Evolutionary conservation across 2,113 vertebrate species (phyloP).

Genomic region (Bubo blakistoni): DNA sequence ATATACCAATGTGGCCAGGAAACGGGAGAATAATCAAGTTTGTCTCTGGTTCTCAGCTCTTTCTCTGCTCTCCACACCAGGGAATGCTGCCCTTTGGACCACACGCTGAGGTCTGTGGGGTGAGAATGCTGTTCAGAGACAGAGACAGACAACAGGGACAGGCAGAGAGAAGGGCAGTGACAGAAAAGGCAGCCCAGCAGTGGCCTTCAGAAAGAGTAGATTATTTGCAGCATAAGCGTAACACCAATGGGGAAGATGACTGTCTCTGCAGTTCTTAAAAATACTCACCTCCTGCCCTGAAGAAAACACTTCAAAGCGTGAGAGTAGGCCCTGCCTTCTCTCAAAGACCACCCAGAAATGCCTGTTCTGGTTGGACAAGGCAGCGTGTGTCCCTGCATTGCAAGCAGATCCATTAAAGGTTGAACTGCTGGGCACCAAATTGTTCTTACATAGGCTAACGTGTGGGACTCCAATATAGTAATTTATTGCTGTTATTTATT

Average conservation of each 20-base stretch:
- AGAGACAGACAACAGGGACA: background rate
- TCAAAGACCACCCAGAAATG: background rate
- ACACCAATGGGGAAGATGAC: background rate
- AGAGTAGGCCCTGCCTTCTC: background rate
- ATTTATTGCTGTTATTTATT: background rate
- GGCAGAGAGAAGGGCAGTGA: background rate
- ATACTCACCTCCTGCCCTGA: background rate
- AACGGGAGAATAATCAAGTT: background rate
- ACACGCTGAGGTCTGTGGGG: rapidly evolving
- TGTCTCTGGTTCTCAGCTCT: background rate
- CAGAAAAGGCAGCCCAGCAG: background rate
- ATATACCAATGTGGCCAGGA: background rate
- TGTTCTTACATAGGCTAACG: background rate
- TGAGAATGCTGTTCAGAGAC: background rate
- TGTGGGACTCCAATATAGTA: rapidly evolving
- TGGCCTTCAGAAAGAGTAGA: background rate
- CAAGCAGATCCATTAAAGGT: background rate
- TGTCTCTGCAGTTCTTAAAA: background rate
- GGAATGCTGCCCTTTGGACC: background rate
- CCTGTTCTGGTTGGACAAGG: background rate
- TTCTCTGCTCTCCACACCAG: background rate
- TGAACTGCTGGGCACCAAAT: background rate
- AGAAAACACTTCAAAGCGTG: background rate
- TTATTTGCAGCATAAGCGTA: background rate
- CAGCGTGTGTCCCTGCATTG: background rate